Base-by-base conservation (phyloP, 2,888 invertebrate species). In the Ophion ellenae region DNA sequence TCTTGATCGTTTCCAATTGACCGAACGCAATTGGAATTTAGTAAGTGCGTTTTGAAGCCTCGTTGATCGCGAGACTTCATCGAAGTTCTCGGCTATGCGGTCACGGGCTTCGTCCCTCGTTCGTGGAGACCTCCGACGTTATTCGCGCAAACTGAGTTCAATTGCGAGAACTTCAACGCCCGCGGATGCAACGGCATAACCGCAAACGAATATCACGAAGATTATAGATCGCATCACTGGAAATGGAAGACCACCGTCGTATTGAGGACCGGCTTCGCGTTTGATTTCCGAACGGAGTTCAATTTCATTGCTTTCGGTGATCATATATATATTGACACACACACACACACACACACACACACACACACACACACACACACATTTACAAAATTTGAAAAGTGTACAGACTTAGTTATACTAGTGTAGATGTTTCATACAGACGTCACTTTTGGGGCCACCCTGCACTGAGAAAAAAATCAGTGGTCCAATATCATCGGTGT, bases 71-170 rank as follows among this genome's bases (percentile, higher is more conserved):
- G 40, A 70, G 40, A 47, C 11, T 45, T 63, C 4, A 28, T n/a
- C 45, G 45, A 28, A 70, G 47, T 70, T 24, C 59, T 10, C 14
- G 24, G 69, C 4, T 20, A 14, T 47, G 47, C 28, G 6, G 47
- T 64, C 20, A 63, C 45, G 47, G 36, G 10, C 59, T 66, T 63
- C 45, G 61, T 14, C 32, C 57, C 36, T 17, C 7, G n/a, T 57
- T 40, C 36, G 45, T n/a, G 14, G 5, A 1, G 67, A 61, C 32
- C 75, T 63, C 24, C 28, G 40, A 45, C 40, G 47, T 47, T 47
- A 14, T 47, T 69, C 69, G 57, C 53, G 57, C 84, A 83, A 83
- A 83, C 74, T 59, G 66, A 84, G 79, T 80, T 84, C 80, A 84
- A 80, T 84, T 84, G 84, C 79, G 75, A 64, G 75, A 80, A 84